Base-by-base conservation (phyloP, 2,888 invertebrate species). In the Adelphocoris suturalis region DNA sequence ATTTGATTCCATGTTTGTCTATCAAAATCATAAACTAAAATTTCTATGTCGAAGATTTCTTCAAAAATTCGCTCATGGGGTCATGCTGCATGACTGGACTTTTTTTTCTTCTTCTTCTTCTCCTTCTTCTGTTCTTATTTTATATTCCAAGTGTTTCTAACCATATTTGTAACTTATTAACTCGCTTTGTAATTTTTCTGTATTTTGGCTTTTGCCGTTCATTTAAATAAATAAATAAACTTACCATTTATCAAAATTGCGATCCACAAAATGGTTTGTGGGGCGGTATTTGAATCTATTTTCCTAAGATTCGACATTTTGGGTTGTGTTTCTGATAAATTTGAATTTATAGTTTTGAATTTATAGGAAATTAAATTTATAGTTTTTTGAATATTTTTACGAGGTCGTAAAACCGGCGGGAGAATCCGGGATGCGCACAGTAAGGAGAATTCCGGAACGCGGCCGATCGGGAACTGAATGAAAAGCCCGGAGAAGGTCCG, bases 401-500 rank as follows among this genome's bases (percentile, higher is more conserved):
- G 14, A 57, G 57, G 16, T 57, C 57, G 57, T 57, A 16, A 57
- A 5, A n/a, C 57, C 14, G 23, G 68, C 23, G 23, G 23, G 27
- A 4, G 68, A 68, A 7, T 7, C 0, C 19, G 23, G n/a, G 19
- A 19, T 23, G 23, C 68, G 68, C 23, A 68, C 68, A 23, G 68
- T 52, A 7, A 11, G 11, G n/a, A 68, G 5, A 7, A 68, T 23
- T 23, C 23, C 68, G 68, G 1, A 12, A 68, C 68, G 68, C 68
- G 68, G 68, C 68, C 68, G 68, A 68, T 68, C 12, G 68, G 68
- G 68, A 68, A 68, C 68, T 68, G 68, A 68, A 68, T 68, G 68
- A 13, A 23, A 68, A 68, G 68, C 68, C 68, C 12, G 23, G 11
- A 7, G 12, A 68, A 23, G 23, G 23, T 13, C 68, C 68, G 68